Evolutionary conservation across 2,113 vertebrate species (phyloP).

Genomic region (Tylochromis polylepis): DNA sequence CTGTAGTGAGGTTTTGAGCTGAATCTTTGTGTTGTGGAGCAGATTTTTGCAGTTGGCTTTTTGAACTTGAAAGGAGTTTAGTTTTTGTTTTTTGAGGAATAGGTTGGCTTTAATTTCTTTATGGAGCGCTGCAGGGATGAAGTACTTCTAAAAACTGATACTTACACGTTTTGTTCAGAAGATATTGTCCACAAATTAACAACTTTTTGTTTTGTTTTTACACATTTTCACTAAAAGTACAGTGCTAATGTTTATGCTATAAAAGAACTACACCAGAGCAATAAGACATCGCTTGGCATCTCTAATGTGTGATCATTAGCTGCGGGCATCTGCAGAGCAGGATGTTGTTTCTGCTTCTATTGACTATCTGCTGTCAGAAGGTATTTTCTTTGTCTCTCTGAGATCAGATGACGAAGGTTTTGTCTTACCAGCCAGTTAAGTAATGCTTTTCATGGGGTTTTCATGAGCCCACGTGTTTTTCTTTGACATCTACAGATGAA

Average conservation of each 20-base stretch:
- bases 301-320: background rate
- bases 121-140: too few species aligned
- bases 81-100: too few species aligned
- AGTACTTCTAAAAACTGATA: too few species aligned
- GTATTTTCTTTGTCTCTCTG: slow-evolving; percentile 24
- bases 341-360: background rate
- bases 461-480: slow-evolving; percentile 32
- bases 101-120: too few species aligned
- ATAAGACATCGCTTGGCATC: background rate
- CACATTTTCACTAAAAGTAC: background rate
- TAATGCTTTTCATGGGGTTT: slow-evolving; percentile 26
- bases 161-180: too few species aligned
- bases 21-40: too few species aligned
- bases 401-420: slow-evolving; percentile 18
- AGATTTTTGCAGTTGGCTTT: too few species aligned
- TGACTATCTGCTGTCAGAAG: slow-evolving; percentile 3
- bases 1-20: background rate
- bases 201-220: too few species aligned
- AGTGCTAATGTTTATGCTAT: background rate
- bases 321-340: background rate
- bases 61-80: too few species aligned
- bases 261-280: background rate
- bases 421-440: slow-evolving; percentile 42
- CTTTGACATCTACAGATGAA: slow-evolving; percentile 51
- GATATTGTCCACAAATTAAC: too few species aligned